phyloP scores from a whole-genome alignment of 92 coral and sea anemone species.

The Zoanthus solanderi region DNA sequence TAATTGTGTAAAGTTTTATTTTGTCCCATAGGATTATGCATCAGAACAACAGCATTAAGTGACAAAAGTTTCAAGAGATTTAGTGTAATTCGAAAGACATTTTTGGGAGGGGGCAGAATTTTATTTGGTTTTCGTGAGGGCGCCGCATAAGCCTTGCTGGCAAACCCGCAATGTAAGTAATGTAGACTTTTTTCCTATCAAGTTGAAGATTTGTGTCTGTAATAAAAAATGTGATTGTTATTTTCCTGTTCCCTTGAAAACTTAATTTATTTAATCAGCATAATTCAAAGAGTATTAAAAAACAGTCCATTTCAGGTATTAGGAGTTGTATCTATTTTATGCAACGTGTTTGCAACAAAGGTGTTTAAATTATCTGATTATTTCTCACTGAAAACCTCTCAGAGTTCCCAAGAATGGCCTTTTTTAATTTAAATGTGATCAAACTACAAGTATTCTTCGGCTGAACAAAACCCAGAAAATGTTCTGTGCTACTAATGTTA shows the following conservation, averaged over 20 bases:
- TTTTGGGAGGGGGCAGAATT: background rate
- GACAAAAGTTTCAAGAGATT: background rate
- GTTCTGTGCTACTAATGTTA: slow-evolving; percentile 34
- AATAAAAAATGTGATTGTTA: background rate
- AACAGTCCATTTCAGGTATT: background rate
- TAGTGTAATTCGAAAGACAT: background rate
- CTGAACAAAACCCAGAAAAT: slow-evolving; percentile 35
- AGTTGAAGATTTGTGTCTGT: background rate
- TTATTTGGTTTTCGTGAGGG: too few species aligned
- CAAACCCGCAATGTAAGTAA: background rate
- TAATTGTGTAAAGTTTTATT: too few species aligned
- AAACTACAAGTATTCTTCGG: slow-evolving; percentile 43
- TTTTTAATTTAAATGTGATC: slow-evolving; percentile 55
- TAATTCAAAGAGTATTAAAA: background rate
- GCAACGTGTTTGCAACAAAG: background rate
- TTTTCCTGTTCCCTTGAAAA: background rate
- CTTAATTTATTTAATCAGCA: background rate
- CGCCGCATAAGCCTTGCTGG: background rate
- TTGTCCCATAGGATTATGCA: too few species aligned
- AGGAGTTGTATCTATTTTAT: background rate
- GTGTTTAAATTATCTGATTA: too few species aligned
- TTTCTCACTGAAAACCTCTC: background rate
- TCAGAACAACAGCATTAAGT: background rate
- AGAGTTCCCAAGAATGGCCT: slow-evolving; percentile 50
- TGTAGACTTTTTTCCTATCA: background rate